A percentile compares a stretch with the other conserved stretches of the same genome.
Evolutionary conservation across 2,888 invertebrate genomes (phyloP).

Genomic region (Phasia obesa): DNA sequence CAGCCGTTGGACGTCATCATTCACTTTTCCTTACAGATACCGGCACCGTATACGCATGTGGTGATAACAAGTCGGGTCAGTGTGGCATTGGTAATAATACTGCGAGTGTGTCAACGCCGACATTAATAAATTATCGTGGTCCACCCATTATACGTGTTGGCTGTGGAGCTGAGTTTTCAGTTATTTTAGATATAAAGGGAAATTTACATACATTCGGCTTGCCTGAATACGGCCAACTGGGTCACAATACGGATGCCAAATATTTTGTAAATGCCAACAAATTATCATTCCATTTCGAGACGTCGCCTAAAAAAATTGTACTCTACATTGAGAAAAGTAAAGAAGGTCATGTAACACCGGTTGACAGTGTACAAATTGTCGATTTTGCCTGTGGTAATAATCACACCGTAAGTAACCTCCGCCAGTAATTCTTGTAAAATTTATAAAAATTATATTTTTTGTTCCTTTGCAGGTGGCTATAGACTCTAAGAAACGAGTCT

Average conservation of each 20-base stretch:
- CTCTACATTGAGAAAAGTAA: slow-evolving; percentile 94
- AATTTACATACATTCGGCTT: slow-evolving; percentile 94
- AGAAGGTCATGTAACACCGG: slow-evolving; percentile 91
- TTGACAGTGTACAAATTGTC: slow-evolving; percentile 93
- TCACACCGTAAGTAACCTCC: slow-evolving; percentile 88
- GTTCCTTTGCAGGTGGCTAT: slow-evolving; percentile 86
- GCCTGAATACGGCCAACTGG: slow-evolving; percentile 96
- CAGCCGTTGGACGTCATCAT: slow-evolving; percentile 93
- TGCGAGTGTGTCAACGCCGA: slow-evolving; percentile 84
- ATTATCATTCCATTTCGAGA: slow-evolving; percentile 92
- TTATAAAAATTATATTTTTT: not conserved
- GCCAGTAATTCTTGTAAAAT: not conserved
- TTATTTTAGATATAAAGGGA: slow-evolving; percentile 94
- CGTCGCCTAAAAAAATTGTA: slow-evolving; percentile 91
- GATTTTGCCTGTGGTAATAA: slow-evolving; percentile 96
- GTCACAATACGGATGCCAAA: slow-evolving; percentile 97
- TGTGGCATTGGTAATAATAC: slow-evolving; percentile 91
- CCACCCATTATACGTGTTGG: slow-evolving; percentile 94
- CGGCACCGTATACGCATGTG: slow-evolving; percentile 94
- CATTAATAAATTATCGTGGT: slow-evolving; percentile 89
- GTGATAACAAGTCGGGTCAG: slow-evolving; percentile 96
- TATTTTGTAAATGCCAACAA: slow-evolving; percentile 95
- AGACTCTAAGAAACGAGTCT: slow-evolving; percentile 94
- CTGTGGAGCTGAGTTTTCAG: slow-evolving; percentile 96
- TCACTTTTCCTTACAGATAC: slow-evolving; percentile 91